Base-by-base conservation (phyloP, 2,797 vertebrate species). In the Antennarius maculatus region DNA sequence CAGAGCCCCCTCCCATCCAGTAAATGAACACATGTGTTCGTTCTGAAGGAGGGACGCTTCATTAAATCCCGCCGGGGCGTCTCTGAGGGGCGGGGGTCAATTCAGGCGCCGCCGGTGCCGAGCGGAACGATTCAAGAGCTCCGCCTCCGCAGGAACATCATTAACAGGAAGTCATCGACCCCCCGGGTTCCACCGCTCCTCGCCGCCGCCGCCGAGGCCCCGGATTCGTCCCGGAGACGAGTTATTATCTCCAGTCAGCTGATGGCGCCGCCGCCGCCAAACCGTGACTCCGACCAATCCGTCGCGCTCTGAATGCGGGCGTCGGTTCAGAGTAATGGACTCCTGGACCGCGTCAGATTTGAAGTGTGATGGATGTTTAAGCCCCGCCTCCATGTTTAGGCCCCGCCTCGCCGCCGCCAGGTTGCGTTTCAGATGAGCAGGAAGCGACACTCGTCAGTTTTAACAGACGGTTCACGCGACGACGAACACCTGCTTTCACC, bases 61-160 rank as follows among this genome's bases (percentile, higher is more conserved):
- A 48, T 63, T 58, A 87, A 87, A 90, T 87, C 77, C 75, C 23
- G 0, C 3, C 69, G 56, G 74, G 67, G 70, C 55, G 51, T 31
- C 63, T 47, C 69, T 37, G 74, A 57, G 41, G 59, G 48, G 55
- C 65, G 31, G 37, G 58, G 77, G 85, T 86, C 78, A 80, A 87
- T 86, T 69, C 72, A 69, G 80, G 77, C 58, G 39, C 29, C 15
- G 45, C 43, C 1, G 45, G n/a, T 23, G 34, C 62, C 2, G 55
- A 74, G 79, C 75, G 66, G 81, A 88, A 90, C 82, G 85, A 87
- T 89, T 86, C 45, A 62, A 86, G 79, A 71, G 61, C 16, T 16
- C 54, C 12, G 71, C 57, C 29, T 64, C 23, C 17, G 6, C 29
- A 47, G 31, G 59, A 65, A 85, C 68, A 39, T 77, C 63, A 85